Evolutionary conservation across 2,113 vertebrate species (phyloP).

Genomic region (Suncus etruscus): DNA sequence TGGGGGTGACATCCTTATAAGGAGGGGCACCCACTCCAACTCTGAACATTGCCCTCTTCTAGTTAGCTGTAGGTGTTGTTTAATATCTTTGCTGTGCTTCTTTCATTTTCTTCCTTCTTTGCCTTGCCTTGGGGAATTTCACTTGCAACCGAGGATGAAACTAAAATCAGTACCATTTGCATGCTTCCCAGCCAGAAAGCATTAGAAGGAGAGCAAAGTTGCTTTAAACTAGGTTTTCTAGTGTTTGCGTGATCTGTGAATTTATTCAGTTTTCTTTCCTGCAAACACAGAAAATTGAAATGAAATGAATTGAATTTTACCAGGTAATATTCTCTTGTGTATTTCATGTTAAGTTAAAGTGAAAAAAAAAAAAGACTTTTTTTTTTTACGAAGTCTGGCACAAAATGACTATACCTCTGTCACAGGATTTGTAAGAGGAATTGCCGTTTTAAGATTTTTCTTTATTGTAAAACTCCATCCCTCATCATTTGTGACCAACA

Average conservation of each 20-base stretch:
- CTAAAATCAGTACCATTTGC: slow-evolving; percentile 3
- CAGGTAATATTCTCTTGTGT: slow-evolving; percentile 2
- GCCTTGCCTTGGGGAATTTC: not conserved
- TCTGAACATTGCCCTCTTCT: not conserved
- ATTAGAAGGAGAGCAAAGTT: not conserved
- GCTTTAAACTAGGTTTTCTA: slow-evolving; percentile 46
- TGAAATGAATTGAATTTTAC: slow-evolving; percentile 57
- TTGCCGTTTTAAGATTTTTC: not conserved
- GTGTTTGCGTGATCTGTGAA: slow-evolving; percentile 34
- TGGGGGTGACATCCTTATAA: not conserved
- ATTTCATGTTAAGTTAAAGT: slow-evolving; percentile 57
- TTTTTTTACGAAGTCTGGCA: slow-evolving; percentile 36
- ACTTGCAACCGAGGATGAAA: slow-evolving; percentile 5
- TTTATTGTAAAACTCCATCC: slow-evolving; percentile 33
- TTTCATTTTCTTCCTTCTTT: not conserved
- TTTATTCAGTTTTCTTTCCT: slow-evolving; percentile 37
- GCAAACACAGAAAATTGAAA: slow-evolving; percentile 63
- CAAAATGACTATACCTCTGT: not conserved
- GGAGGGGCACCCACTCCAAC: not conserved
- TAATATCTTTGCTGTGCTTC: not conserved
- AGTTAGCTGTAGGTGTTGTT: not conserved
- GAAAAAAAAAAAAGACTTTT: not conserved
- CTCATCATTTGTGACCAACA: not conserved
- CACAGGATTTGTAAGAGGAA: not conserved
- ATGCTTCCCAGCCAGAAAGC: slow-evolving; percentile 5